A percentile compares a stretch with the other conserved stretches of the same genome.
phyloP scores from a whole-genome alignment of 2,888 invertebrate species.

The Hyposoter didymator region DNA sequence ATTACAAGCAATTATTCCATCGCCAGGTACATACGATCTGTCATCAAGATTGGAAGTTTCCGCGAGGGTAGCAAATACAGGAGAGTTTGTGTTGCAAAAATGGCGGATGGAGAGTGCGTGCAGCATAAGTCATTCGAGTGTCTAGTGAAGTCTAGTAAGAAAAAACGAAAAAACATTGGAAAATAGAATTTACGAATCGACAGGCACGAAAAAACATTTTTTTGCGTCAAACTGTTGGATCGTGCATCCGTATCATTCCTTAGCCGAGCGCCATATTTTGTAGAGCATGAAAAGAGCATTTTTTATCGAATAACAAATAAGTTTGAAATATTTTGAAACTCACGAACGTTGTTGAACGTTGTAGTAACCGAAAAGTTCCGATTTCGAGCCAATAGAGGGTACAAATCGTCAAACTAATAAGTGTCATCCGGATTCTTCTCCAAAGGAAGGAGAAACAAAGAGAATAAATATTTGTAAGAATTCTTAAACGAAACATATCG shows the following conservation, averaged over 20 bases:
- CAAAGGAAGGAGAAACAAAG: conserved; percentile 6
- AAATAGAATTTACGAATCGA: conserved; percentile 17
- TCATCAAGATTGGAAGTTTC: conserved; percentile 87
- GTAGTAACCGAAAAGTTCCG: background rate
- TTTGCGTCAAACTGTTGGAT: conserved; percentile 26
- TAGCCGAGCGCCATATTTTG: conserved; percentile 62
- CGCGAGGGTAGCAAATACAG: conserved; percentile 76
- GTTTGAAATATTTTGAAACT: conserved; percentile 4
- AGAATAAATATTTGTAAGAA: conserved; percentile 46
- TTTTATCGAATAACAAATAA: conserved; percentile 24
- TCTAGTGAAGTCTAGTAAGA: conserved; percentile 35
- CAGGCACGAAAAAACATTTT: background rate
- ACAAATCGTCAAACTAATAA: conserved; percentile 28
- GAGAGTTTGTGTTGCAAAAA: conserved; percentile 79
- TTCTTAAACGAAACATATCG: conserved; percentile 64
- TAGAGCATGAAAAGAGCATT: conserved; percentile 34
- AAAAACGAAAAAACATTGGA: background rate
- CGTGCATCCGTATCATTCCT: conserved; percentile 62
- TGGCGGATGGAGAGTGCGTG: conserved; percentile 82
- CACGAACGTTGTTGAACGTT: conserved; percentile 17
- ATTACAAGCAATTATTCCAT: conserved; percentile 87
- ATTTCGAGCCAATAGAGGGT: background rate
- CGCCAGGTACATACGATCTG: conserved; percentile 89
- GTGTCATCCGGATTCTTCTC: conserved; percentile 32
- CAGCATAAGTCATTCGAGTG: conserved; percentile 75